phyloP scores from a whole-genome alignment of 92 coral and sea anemone species.

The Virgularia gustaviana region DNA sequence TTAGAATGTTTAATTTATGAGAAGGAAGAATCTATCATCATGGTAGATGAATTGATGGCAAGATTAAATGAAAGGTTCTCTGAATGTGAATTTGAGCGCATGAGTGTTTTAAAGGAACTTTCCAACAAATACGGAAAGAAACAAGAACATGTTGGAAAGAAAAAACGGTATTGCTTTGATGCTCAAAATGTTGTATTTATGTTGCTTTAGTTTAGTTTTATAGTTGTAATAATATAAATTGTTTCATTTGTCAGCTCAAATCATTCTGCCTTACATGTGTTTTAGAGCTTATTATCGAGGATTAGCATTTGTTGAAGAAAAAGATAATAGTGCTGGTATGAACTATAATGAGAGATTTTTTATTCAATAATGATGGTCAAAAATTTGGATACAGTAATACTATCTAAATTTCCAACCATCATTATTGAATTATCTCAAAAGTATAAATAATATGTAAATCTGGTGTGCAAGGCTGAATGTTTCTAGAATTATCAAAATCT shows the following conservation, averaged over 20 bases:
- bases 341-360: not conserved
- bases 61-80: not conserved
- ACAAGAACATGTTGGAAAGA: slow-evolving; percentile 22
- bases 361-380: not conserved
- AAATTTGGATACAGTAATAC: not conserved
- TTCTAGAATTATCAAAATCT: not conserved
- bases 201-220: not conserved
- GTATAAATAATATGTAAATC: too few relatives aligned
- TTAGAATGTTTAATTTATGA: not conserved
- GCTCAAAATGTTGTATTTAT: not conserved
- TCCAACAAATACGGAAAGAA: slow-evolving; percentile 20
- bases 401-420: too few relatives aligned
- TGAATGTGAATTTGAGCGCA: not conserved
- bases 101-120: not conserved
- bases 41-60: slow-evolving; percentile 13
- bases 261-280: too few relatives aligned
- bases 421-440: too few relatives aligned
- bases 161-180: slow-evolving; percentile 20
- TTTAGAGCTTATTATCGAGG: slow-evolving; percentile 13
- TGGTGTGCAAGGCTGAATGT: too few relatives aligned
- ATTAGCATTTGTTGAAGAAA: slow-evolving; percentile 8
- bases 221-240: not conserved
- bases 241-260: too few relatives aligned
- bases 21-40: slow-evolving; percentile 2
- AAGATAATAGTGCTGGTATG: slow-evolving; percentile 1